Percentiles rank a stretch among this genome's conserved stretches.
These are phyloP conservation scores for Ctenicera cuprea DNA, from an alignment of 2,888 invertebrate species.

Conservation along the genomic window DNA sequence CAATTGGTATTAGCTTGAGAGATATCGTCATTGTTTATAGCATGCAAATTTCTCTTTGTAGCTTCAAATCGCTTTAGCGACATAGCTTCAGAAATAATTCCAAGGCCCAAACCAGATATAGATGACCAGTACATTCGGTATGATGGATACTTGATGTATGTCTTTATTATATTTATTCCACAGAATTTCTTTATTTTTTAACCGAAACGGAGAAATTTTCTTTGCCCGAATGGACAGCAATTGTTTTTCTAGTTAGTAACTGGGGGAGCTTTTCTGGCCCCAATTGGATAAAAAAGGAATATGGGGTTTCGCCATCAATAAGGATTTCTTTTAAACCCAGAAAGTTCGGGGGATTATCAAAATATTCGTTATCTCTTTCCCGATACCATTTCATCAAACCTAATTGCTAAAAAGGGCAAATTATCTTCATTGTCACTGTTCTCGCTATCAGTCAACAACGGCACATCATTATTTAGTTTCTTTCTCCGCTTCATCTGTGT, in stretches of 20 bases:
- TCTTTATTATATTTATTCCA: constrained; percentile 51
- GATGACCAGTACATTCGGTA: constrained; percentile 48
- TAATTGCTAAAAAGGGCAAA: neutral
- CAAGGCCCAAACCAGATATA: constrained; percentile 34
- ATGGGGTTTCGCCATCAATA: constrained; percentile 40
- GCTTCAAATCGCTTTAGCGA: no score
- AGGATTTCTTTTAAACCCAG: constrained; percentile 16
- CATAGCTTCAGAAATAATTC: no score
- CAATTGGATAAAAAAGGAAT: constrained; percentile 44
- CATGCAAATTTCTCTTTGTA: no score
- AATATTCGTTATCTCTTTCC: constrained; percentile 1
- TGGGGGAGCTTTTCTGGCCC: constrained; percentile 46
- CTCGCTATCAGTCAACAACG: neutral
- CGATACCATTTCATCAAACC: constrained; percentile 1
- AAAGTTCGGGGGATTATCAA: constrained; percentile 9
- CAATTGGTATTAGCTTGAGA: no score
- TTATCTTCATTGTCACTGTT: constrained; percentile 6
- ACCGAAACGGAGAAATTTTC: constrained; percentile 4
- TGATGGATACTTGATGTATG: constrained; percentile 45
- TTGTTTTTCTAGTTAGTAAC: constrained; percentile 40
- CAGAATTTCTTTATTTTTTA: constrained; percentile 48
- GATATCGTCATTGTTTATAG: no score
- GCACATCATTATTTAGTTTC: neutral
- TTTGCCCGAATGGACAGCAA: constrained; percentile 40
- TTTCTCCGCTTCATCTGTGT: neutral